These are phyloP conservation scores for Rotaria sp. DNA, from an alignment of 2,888 invertebrate genomes.

Conservation along the genomic window DNA sequence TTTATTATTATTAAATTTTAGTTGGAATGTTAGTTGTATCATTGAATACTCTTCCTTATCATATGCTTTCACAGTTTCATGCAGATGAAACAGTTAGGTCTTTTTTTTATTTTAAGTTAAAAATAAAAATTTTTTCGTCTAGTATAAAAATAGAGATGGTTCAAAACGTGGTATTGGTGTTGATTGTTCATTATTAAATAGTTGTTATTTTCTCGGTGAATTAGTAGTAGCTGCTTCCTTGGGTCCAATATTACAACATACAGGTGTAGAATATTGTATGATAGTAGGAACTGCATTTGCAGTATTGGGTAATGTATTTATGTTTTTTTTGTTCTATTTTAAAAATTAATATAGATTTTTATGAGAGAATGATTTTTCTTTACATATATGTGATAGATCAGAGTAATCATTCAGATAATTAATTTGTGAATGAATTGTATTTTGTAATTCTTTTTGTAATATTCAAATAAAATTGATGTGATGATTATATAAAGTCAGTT, in stretches of 20 bases:
- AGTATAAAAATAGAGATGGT: slow-evolving; percentile 8
- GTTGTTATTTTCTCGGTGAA: slow-evolving; percentile 24
- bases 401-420: neutral
- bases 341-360: neutral
- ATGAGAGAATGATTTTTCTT: neutral
- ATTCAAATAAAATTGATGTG: neutral
- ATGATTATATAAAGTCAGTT: neutral
- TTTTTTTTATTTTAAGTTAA: neutral
- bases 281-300: neutral
- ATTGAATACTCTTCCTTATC: slow-evolving; percentile 36
- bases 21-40: slow-evolving; percentile 38
- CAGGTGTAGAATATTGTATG: neutral
- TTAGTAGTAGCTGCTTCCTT: neutral
- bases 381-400: neutral
- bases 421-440: neutral
- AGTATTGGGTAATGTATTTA: neutral
- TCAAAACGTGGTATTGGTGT: neutral
- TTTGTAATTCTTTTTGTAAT: neutral
- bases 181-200: slow-evolving; percentile 17
- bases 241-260: neutral
- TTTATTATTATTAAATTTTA: neutral
- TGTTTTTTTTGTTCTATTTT: neutral
- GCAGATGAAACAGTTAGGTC: slow-evolving; percentile 25
- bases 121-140: neutral
- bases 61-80: slow-evolving; percentile 40